Conservation (phyloP, 2,888 invertebrate genomes). For the Ectropis crepuscularia region DNA sequence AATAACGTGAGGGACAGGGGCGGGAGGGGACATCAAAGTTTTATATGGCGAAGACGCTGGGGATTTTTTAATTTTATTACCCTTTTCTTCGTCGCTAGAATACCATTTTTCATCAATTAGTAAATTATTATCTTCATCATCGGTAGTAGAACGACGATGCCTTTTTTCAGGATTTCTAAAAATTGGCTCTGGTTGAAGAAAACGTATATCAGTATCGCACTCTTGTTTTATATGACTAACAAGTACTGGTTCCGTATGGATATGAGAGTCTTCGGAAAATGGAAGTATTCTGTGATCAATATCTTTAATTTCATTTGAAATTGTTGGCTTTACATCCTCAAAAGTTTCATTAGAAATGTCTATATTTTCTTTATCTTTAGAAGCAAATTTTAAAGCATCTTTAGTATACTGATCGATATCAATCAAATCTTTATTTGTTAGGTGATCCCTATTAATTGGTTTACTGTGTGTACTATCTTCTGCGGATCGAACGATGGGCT, state of each 20-base stretch:
- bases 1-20: slow-evolving; percentile 79
- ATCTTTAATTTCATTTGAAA: slow-evolving; percentile 70
- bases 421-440: slow-evolving; percentile 71
- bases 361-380: slow-evolving; percentile 78
- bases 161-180: slow-evolving; percentile 77
- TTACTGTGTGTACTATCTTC: slow-evolving; percentile 52
- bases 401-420: slow-evolving; percentile 83
- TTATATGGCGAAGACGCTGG: slow-evolving; percentile 68
- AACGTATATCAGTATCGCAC: slow-evolving; percentile 77
- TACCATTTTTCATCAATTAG: slow-evolving; percentile 89
- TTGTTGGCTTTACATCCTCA: slow-evolving; percentile 61
- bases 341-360: slow-evolving; percentile 72
- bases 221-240: slow-evolving; percentile 58
- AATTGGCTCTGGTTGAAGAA: slow-evolving; percentile 76
- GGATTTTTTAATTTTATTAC: slow-evolving; percentile 65
- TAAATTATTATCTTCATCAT: slow-evolving; percentile 85
- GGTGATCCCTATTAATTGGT: slow-evolving; percentile 53
- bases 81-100: slow-evolving; percentile 91
- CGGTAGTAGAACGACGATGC: slow-evolving; percentile 80
- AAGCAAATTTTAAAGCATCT: slow-evolving; percentile 80
- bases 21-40: slow-evolving; percentile 58
- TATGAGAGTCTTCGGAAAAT: slow-evolving; percentile 66
- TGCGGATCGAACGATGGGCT: slow-evolving; percentile 51
- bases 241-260: slow-evolving; percentile 52
- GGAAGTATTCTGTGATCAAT: slow-evolving; percentile 80